These are phyloP conservation scores for Alauda arvensis DNA, from an alignment of 2,797 vertebrate genomes.

Conservation along the genomic window DNA sequence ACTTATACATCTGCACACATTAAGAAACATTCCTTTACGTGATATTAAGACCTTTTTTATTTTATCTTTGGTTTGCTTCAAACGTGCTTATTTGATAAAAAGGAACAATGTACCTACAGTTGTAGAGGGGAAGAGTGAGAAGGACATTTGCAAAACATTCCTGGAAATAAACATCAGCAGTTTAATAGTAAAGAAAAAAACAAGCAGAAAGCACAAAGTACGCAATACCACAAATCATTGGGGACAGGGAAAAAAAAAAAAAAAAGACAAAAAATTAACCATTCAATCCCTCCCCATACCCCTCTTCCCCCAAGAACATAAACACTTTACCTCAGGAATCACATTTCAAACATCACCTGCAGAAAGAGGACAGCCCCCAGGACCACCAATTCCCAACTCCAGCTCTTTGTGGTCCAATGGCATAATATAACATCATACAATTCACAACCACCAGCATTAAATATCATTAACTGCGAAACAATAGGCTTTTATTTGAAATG, in stretches of 20 bases:
- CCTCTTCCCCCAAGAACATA: conserved; percentile 56
- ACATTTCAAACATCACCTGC: conserved; percentile 75
- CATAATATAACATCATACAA: conserved; percentile 57
- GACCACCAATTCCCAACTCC: conserved; percentile 61
- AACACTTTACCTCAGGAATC: conserved; percentile 77
- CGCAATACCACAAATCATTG: conserved; percentile 36
- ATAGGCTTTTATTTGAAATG: conserved; percentile 75
- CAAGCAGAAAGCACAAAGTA: conserved; percentile 68
- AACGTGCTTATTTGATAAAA: conserved; percentile 85
- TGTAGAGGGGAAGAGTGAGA: conserved; percentile 86
- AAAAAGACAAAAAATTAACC: conserved; percentile 8
- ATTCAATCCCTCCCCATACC: conserved; percentile 53
- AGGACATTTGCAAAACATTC: conserved; percentile 86
- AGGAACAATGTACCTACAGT: conserved; percentile 91
- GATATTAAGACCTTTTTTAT: conserved; percentile 71
- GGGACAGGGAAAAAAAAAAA: background rate
- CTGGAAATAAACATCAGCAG: conserved; percentile 89
- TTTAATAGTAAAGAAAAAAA: conserved; percentile 80
- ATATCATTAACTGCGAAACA: conserved; percentile 70
- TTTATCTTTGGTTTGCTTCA: conserved; percentile 70
- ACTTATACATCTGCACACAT: conserved; percentile 66
- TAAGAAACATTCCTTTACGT: conserved; percentile 69
- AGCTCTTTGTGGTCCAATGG: conserved; percentile 61
- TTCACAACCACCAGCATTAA: conserved; percentile 70
- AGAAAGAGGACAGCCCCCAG: conserved; percentile 66